A percentile compares a stretch with the other conserved stretches of the same genome.
These are phyloP conservation scores for Mythimna ferrago DNA, from an alignment of 2,888 invertebrate genomes.

Conservation along the genomic window DNA sequence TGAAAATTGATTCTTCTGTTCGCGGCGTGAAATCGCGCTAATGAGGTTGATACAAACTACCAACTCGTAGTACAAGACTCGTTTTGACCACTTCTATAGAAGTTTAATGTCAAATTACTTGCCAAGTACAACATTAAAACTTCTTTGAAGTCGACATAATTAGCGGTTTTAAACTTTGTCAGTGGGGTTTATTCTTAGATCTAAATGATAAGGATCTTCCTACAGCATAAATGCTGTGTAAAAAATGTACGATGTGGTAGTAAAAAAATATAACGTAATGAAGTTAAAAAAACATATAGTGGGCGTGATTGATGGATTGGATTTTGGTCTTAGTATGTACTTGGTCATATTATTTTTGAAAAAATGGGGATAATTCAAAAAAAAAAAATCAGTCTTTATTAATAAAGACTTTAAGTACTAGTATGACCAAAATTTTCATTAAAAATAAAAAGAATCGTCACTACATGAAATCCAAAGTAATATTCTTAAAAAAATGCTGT, in stretches of 20 bases:
- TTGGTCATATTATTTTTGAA: too few species aligned
- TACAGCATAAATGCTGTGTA: neutral
- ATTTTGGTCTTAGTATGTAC: too few species aligned
- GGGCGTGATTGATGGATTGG: too few species aligned
- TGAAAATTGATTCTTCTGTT: conserved; percentile 5
- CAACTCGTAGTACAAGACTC: neutral
- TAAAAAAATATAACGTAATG: too few species aligned
- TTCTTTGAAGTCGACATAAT: conserved; percentile 32
- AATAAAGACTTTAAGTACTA: too few species aligned
- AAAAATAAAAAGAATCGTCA: too few species aligned
- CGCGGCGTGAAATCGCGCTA: neutral
- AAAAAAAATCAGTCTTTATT: too few species aligned
- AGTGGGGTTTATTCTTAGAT: conserved; percentile 19
- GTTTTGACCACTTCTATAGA: conserved; percentile 22
- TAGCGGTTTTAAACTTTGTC: conserved; percentile 28
- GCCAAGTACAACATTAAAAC: conserved; percentile 36
- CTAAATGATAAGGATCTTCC: neutral
- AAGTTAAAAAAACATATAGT: too few species aligned
- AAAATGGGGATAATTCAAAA: too few species aligned
- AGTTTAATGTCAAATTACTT: conserved; percentile 43
- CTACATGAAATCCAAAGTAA: too few species aligned
- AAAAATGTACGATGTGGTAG: neutral
- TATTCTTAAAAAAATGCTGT: too few species aligned
- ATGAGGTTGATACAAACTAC: conserved; percentile 1
- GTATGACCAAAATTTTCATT: too few species aligned